A percentile compares a stretch with the other conserved stretches of the same genome.
phyloP scores from a whole-genome alignment of 64 coral and sea anemone species.

The Orbicella faveolata region DNA sequence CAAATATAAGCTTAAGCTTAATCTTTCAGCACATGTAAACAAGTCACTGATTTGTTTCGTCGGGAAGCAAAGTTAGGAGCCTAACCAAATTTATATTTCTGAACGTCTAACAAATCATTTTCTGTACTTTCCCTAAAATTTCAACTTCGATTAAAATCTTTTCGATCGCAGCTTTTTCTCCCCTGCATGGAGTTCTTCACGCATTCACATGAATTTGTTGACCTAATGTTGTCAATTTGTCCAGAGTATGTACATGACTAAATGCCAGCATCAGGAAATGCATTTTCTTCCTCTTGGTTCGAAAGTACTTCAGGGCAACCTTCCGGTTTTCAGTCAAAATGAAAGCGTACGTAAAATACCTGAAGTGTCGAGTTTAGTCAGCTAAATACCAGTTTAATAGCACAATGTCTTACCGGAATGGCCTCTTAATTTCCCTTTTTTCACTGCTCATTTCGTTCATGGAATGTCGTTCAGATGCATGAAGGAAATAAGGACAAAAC shows the following conservation, averaged over 20 bases:
- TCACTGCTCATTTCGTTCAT: slow-evolving; percentile 32
- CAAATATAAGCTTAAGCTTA: background rate
- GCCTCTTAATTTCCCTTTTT: slow-evolving; percentile 40
- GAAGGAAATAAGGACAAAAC: background rate
- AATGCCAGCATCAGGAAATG: too few relatives aligned
- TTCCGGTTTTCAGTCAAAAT: too few relatives aligned
- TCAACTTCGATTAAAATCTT: too few relatives aligned
- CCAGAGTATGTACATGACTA: too few relatives aligned
- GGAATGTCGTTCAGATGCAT: background rate
- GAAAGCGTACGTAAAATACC: too few relatives aligned
- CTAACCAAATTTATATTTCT: background rate
- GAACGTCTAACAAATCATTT: background rate
- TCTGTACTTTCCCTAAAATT: too few relatives aligned
- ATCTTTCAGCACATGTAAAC: background rate
- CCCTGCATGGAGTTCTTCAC: too few relatives aligned
- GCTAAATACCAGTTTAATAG: background rate
- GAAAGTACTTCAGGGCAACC: too few relatives aligned
- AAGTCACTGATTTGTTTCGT: background rate
- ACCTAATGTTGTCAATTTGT: too few relatives aligned
- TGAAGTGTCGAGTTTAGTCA: background rate
- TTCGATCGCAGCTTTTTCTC: too few relatives aligned
- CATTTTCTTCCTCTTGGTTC: too few relatives aligned
- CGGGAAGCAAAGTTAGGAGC: background rate
- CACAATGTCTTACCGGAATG: slow-evolving; percentile 18
- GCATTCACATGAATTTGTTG: too few relatives aligned